Evolutionary conservation across 2,888 invertebrate species (phyloP).

Genomic region (Perdita meconis): DNA sequence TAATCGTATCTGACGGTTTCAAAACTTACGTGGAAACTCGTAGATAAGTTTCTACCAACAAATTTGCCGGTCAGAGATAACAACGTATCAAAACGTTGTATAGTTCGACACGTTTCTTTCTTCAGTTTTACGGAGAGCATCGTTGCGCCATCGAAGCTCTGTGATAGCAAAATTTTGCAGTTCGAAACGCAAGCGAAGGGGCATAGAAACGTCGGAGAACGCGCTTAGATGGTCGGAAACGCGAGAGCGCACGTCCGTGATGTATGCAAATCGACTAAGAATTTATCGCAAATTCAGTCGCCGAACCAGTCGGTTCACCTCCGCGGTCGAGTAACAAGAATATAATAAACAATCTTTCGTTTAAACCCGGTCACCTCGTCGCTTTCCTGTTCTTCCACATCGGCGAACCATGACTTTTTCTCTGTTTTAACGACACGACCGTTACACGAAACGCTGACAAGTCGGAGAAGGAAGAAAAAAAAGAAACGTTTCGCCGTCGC

Average conservation of each 20-base stretch:
- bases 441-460: no score
- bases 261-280: conserved; percentile 45
- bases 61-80: conserved; percentile 2
- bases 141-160: conserved; percentile 50
- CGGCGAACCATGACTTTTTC: conserved; percentile 1
- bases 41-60: conserved; percentile 14
- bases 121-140: conserved; percentile 37
- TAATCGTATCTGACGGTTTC: conserved; percentile 1
- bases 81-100: not conserved
- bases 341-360: conserved; percentile 26
- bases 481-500: not conserved
- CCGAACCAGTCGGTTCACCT: conserved; percentile 44
- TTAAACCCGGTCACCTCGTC: conserved; percentile 6
- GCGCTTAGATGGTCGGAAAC: conserved; percentile 6
- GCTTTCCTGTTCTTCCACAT: conserved; percentile 1
- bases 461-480: not conserved
- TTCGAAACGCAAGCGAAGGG: no score
- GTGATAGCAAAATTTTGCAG: conserved; percentile 48
- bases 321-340: conserved; percentile 14
- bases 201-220: conserved; percentile 7
- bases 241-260: conserved; percentile 6
- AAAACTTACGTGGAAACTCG: conserved; percentile 14
- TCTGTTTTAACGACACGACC: not conserved
- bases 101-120: not conserved
- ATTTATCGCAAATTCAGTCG: conserved; percentile 31